Percentiles rank a stretch among this genome's conserved stretches.
phyloP scores from a whole-genome alignment of 2,888 invertebrate genomes.

The Gortyna flavago region DNA sequence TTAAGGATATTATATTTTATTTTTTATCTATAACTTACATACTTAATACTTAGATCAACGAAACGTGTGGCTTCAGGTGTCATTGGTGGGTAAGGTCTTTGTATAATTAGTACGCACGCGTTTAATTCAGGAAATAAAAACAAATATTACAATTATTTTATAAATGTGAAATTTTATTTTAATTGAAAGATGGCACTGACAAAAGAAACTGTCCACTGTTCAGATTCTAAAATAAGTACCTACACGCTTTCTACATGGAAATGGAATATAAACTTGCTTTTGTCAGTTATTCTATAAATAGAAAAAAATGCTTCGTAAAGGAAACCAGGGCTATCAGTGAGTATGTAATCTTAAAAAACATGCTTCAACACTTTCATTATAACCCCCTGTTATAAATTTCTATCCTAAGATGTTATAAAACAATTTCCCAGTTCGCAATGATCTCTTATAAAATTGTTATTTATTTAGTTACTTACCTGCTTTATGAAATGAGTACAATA shows the following conservation, averaged over 20 bases:
- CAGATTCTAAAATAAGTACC: conserved; percentile 70
- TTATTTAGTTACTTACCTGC: conserved; percentile 72
- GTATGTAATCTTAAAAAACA: conserved; percentile 61
- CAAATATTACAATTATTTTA: conserved; percentile 66
- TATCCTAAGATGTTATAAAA: conserved; percentile 67
- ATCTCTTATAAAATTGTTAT: conserved; percentile 74
- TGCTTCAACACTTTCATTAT: conserved; percentile 64
- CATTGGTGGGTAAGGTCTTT: conserved; percentile 89
- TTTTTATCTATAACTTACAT: conserved; percentile 88
- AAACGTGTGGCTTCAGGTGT: conserved; percentile 88
- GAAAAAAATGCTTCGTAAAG: conserved; percentile 70
- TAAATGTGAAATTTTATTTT: conserved; percentile 68
- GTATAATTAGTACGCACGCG: conserved; percentile 83
- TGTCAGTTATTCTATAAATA: conserved; percentile 72
- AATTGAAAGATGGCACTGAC: conserved; percentile 77
- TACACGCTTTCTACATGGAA: conserved; percentile 66
- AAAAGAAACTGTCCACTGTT: conserved; percentile 71
- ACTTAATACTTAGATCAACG: conserved; percentile 88
- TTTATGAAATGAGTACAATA: conserved; percentile 72
- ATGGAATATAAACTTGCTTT: conserved; percentile 68
- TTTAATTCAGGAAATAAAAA: conserved; percentile 65
- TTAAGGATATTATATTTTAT: conserved; percentile 81
- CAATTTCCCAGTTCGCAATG: conserved; percentile 66
- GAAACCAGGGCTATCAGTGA: conserved; percentile 58
- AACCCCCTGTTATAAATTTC: conserved; percentile 64